Conservation (phyloP, 1,140 invertebrate genomes). For the Drosophila serrata region DNA sequence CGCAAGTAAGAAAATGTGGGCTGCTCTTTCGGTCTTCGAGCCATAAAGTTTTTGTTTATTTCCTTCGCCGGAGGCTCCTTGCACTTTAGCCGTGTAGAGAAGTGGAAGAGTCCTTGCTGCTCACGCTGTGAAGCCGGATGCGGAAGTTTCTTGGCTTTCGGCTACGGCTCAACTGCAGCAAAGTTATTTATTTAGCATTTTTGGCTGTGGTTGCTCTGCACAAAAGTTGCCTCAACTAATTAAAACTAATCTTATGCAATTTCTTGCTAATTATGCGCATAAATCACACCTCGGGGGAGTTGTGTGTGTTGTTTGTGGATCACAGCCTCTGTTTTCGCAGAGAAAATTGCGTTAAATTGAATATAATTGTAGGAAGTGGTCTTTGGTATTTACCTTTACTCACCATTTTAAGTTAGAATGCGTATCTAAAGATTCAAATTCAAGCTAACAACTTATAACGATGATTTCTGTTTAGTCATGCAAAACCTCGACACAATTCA, state of each 20-base stretch:
- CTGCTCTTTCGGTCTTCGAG: constrained; percentile 20
- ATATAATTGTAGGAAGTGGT: background rate
- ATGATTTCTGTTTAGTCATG: background rate
- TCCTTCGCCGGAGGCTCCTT: constrained; percentile 19
- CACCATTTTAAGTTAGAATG: background rate
- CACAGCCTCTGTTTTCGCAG: background rate
- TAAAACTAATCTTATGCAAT: constrained; percentile 68
- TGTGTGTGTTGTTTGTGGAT: background rate
- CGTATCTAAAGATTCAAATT: background rate
- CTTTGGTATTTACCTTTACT: background rate
- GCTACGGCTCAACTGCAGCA: constrained; percentile 27
- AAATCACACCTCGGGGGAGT: constrained; percentile 19
- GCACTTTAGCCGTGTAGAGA: constrained; percentile 12
- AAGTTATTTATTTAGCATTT: constrained; percentile 58
- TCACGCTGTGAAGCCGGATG: constrained; percentile 9
- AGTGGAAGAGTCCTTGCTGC: constrained; percentile 15
- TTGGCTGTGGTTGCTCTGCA: background rate
- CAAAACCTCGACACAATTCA: constrained; percentile 10
- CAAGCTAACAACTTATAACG: background rate
- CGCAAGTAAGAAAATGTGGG: constrained; percentile 20
- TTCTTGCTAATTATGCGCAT: constrained; percentile 50
- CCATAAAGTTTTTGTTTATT: constrained; percentile 57
- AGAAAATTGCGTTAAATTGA: constrained; percentile 21
- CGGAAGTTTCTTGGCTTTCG: constrained; percentile 32
- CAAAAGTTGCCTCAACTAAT: constrained; percentile 52